Evolutionary conservation across 2,113 vertebrate genomes (phyloP).

Genomic region (Mixornis gularis): DNA sequence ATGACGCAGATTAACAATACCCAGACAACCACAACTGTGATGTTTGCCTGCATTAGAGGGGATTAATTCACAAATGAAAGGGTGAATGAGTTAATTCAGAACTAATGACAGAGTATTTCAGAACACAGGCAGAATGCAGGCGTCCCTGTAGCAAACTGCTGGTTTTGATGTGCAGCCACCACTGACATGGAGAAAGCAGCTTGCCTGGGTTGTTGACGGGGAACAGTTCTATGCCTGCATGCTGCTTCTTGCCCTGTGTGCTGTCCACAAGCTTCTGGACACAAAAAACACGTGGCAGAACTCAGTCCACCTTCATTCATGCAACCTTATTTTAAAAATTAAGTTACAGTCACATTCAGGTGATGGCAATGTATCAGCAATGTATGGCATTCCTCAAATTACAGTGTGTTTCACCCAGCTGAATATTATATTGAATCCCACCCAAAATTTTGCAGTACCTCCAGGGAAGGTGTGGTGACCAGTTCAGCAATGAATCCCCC

Average conservation of each 20-base stretch:
- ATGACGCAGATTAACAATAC: background rate
- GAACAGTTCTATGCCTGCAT: background rate
- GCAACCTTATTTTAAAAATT: background rate
- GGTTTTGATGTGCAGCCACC: background rate
- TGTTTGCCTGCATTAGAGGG: background rate
- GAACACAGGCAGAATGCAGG: background rate
- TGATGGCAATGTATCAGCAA: background rate
- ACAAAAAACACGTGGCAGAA: background rate
- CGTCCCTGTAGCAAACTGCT: background rate
- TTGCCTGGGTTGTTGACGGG: background rate
- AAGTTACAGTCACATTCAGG: background rate
- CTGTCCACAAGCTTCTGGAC: background rate
- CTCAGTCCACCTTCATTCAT: background rate
- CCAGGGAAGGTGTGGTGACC: background rate
- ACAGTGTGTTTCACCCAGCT: background rate
- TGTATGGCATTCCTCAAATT: background rate
- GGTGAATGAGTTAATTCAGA: constrained; percentile 17
- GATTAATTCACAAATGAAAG: constrained; percentile 47
- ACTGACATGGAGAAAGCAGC: background rate
- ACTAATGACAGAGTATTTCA: constrained; percentile 7
- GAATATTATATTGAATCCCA: background rate
- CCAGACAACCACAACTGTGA: background rate
- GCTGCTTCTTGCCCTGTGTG: background rate
- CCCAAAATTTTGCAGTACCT: background rate
- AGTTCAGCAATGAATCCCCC: background rate